Percentiles rank a stretch among this genome's conserved stretches.
Evolutionary conservation across 2,113 vertebrate genomes (phyloP).

Genomic region (Alethe diademata): DNA sequence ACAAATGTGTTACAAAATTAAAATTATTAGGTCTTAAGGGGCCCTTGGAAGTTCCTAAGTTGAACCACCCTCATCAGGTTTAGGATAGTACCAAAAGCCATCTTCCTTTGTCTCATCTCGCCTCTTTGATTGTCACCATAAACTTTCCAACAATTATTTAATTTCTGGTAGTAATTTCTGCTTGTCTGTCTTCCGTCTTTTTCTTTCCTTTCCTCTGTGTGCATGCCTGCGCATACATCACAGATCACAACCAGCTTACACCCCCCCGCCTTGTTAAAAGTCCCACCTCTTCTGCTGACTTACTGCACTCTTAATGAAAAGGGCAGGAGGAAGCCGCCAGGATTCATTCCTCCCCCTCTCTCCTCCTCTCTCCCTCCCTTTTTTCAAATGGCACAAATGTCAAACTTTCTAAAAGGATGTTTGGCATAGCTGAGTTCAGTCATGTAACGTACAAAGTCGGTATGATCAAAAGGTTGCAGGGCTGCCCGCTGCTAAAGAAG

Average conservation of each 20-base stretch:
- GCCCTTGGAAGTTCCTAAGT: neutral
- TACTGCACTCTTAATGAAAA: conserved; percentile 79
- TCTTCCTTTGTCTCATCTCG: conserved; percentile 24
- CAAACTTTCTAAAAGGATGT: conserved; percentile 79
- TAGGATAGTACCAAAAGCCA: conserved; percentile 20
- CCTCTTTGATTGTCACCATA: conserved; percentile 50
- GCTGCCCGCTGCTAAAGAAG: conserved; percentile 77
- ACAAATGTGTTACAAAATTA: neutral
- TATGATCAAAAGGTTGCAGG: conserved; percentile 79
- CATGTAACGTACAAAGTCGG: conserved; percentile 72
- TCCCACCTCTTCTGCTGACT: conserved; percentile 76
- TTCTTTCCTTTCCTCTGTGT: neutral
- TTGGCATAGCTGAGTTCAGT: conserved; percentile 79
- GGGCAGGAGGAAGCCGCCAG: conserved; percentile 74
- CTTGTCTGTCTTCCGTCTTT: conserved; percentile 62
- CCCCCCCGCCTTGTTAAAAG: conserved; percentile 70
- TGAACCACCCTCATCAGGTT: neutral
- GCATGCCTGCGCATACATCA: neutral
- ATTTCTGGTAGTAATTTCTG: conserved; percentile 58
- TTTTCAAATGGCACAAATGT: conserved; percentile 78
- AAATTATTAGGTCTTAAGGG: neutral
- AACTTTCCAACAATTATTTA: conserved; percentile 56
- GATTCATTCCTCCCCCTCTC: conserved; percentile 70
- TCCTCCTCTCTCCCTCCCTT: conserved; percentile 56
- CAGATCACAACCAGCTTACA: conserved; percentile 62